phyloP scores from a whole-genome alignment of 2,888 invertebrate species.

The Stegophylla sp. region DNA sequence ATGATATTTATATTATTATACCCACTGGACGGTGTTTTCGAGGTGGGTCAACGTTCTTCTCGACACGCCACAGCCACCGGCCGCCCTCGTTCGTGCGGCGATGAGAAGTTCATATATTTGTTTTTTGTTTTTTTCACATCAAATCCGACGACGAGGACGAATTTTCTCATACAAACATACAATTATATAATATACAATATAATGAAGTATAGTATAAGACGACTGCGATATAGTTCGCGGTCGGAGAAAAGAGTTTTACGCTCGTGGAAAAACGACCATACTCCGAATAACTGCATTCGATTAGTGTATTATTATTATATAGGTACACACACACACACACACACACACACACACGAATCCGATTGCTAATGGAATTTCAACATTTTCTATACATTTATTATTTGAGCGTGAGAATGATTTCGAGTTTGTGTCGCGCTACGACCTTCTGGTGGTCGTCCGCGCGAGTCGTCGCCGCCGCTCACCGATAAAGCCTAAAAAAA shows the following conservation, averaged over 20 bases:
- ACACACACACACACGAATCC: constrained; percentile 4
- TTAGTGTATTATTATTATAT: constrained; percentile 4
- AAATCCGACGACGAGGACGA: not conserved
- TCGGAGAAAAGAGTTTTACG: too few relatives aligned
- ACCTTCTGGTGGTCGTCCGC: too few relatives aligned
- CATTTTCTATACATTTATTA: constrained; percentile 11
- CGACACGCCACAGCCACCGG: too few relatives aligned
- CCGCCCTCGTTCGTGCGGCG: too few relatives aligned
- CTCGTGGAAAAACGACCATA: constrained; percentile 15
- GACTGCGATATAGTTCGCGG: not conserved
- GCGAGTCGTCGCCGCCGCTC: not conserved
- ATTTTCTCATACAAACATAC: not conserved
- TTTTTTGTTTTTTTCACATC: not conserved
- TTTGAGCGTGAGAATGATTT: constrained; percentile 49
- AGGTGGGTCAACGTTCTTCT: constrained; percentile 24
- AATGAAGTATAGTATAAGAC: not conserved
- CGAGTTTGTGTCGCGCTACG: not conserved
- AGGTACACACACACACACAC: not conserved
- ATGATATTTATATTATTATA: constrained; percentile 7
- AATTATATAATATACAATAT: too few relatives aligned
- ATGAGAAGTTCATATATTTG: not conserved
- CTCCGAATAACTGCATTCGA: constrained; percentile 44
- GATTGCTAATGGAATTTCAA: constrained; percentile 52
- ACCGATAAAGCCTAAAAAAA: too few relatives aligned
- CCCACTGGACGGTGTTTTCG: constrained; percentile 5